These are phyloP conservation scores for Cordylochernes scorpioides DNA, from an alignment of 2,888 invertebrate genomes.

Conservation along the genomic window DNA sequence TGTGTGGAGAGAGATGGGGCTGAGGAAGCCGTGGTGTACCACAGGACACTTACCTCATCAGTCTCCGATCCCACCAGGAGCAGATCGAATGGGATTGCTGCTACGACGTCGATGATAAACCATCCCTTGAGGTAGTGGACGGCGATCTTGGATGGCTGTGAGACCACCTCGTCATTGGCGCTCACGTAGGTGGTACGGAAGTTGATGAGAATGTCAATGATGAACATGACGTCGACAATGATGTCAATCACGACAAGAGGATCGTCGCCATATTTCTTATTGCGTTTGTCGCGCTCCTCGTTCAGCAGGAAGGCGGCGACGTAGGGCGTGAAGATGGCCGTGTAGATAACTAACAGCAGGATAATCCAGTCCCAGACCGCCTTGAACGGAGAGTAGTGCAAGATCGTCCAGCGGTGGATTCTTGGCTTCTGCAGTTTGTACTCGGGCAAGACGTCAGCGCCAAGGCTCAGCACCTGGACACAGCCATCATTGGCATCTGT, in stretches of 20 bases:
- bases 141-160: constrained; percentile 87
- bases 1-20: too few species aligned
- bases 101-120: constrained; percentile 95
- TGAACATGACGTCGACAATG: constrained; percentile 89
- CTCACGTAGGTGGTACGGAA: constrained; percentile 97
- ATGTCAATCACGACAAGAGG: constrained; percentile 88
- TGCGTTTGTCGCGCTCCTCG: constrained; percentile 51
- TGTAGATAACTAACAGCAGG: constrained; percentile 78
- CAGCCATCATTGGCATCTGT: too few species aligned
- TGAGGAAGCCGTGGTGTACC: too few species aligned
- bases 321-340: constrained; percentile 94
- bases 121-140: constrained; percentile 88
- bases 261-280: constrained; percentile 47
- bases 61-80: constrained; percentile 74
- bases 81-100: constrained; percentile 94
- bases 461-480: constrained; percentile 82
- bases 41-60: constrained; percentile 91
- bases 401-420: constrained; percentile 88
- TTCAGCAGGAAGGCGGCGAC: constrained; percentile 89
- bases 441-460: constrained; percentile 82
- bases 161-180: constrained; percentile 80
- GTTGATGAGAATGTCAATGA: constrained; percentile 95
- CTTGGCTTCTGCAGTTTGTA: constrained; percentile 79
- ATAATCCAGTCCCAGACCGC: constrained; percentile 99
- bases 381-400: constrained; percentile 95